Evolutionary conservation across 1,140 invertebrate genomes (phyloP), one percentile per base, ranked within the genome.

Genomic region (Pseudomyrmex dendroicus): DNA sequence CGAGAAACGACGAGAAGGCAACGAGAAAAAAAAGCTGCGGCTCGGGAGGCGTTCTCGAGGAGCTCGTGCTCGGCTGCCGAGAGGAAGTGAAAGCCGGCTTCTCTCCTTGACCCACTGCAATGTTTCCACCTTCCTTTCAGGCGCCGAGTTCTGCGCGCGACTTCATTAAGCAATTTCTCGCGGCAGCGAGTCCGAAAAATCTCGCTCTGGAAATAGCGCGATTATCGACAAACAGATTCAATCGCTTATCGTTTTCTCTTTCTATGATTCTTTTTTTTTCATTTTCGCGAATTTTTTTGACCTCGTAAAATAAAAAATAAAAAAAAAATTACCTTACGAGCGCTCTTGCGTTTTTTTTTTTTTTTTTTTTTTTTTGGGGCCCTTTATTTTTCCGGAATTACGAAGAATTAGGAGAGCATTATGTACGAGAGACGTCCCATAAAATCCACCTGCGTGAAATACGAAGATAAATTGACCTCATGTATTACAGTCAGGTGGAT

Each of bases 81-180:
- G 93, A 94, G 93, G 93, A 94, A 94, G 93, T 94, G 94, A 94
- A 94, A 94, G 93, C 93, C 90, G 89, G 86, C 86, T 92, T 93
- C 93, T 94, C 93, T 94, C 93, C 93, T 94, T 94, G 93, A 94
- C 93, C 93, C 93, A 94, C 93, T 94, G 93, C 92, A 94, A 93
- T 90, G 92, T 93, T 94, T 93, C 93, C 94, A 93, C 93, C 93
- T 94, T 94, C 93, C 93, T 94, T 94, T 93, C 93, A 93, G 91
- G 90, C 91, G 64, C 74, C 52, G 88, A 87, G 89, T 90, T 35
- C 35, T 35, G 35, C 35, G 35, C 89, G 76, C 92, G 91, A 91
- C 90, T 94, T 94, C 93, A 94, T 94, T 94, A 93, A 93, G 93
- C 93, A 93, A 94, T 94, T 94, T 92, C 92, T 88, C 86, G 86